Evolutionary conservation across 2,888 invertebrate species (phyloP), one percentile per base, ranked within the genome.

Genomic region (Plagodis pulveraria): DNA sequence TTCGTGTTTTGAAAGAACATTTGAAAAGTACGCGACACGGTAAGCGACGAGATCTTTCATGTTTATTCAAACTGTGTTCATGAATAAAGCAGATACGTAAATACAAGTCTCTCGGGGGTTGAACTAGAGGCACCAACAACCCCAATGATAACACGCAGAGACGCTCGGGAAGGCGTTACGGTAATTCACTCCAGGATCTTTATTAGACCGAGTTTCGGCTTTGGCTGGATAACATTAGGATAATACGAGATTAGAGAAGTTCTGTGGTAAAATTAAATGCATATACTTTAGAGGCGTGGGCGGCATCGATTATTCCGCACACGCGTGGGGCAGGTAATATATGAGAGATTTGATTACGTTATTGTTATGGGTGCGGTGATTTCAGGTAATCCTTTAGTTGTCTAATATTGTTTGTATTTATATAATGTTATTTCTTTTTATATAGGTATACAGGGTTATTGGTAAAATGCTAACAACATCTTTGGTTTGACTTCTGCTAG

Each of bases 81-180:
- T 89, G 89, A 89, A 91, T 89, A 88, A 87, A 83, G 82, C 84
- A 87, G 83, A 73, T 76, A 76, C 77, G 82, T 86, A 85, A 88
- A 86, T 84, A 88, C 82, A 82, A 78, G 73, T 83, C 85, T 78
- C 81, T 35, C 60, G 78, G 72, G 86, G 73, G 68, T 70, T 56
- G 34, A 48, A 49, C 48, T 56, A 67, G 77, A 78, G 82, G 79
- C 41, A 44, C 38, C 22, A 22, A 38, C 43, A 47, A 57, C 34
- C 52, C 44, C 12, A 82, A 83, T 84, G 86, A 86, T 86, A 87
- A 84, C 81, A 77, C 74, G 72, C 76, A 76, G 77, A 69, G 72
- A 34, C 66, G 72, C 74, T 71, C 68, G 67, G 66, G 74, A 71
- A 74, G 73, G 74, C 72, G 73, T 72, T 73, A 73, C 73, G 72